Base-by-base conservation (phyloP, 2,888 invertebrate genomes). In the Lasioglossum lativentre region DNA sequence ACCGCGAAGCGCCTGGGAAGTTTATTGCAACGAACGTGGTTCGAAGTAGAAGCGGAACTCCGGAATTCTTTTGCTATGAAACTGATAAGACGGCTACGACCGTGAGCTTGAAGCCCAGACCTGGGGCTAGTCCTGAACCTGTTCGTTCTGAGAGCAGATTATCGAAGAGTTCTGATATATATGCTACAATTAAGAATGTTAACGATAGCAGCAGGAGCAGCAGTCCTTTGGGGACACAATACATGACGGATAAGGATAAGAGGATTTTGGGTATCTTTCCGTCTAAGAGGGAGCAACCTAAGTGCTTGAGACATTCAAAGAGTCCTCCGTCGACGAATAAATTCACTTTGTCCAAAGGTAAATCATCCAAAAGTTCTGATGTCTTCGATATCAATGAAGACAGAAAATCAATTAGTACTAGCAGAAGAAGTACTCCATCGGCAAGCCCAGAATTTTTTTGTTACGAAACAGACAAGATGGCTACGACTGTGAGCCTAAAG, bases 21-120 rank as follows among this genome's bases (percentile, higher is more conserved):
- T 52, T 75, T 12, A 52, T 59, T 19, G 40, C 42, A 40, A 34
- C 16, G 23, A 23, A n/a, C 23, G 68, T 12, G 16, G 68, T n/a
- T 68, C 34, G 34, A 38, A 68, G 68, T 38, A 34, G 66, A 74
- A 47, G 47, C 23, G 47, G 4, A 19, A 80, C 52, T 19, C 80
- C 86, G 0, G 78, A 74, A 14, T 80, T 73, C 30, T 80, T 75
- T 34, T 73, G 82, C 59, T 63, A 66, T 52, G 78, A 80, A 70
- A 76, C 85, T 6, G 77, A 66, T 10, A 81, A 75, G 47, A 79
- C 71, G 2, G 80, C 72, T 5, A 86, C 75, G 3, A 79, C 77
- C 0, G 40, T 80, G 19, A 83, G 71, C 19, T 19, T 76, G 10
- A 56, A 68, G 12, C 30, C 83, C 2, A 71, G 27, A 19, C 8